Evolutionary conservation across 1,140 invertebrate genomes (phyloP), one percentile per base, ranked within the genome.

Genomic region (Gerris buenoi): DNA sequence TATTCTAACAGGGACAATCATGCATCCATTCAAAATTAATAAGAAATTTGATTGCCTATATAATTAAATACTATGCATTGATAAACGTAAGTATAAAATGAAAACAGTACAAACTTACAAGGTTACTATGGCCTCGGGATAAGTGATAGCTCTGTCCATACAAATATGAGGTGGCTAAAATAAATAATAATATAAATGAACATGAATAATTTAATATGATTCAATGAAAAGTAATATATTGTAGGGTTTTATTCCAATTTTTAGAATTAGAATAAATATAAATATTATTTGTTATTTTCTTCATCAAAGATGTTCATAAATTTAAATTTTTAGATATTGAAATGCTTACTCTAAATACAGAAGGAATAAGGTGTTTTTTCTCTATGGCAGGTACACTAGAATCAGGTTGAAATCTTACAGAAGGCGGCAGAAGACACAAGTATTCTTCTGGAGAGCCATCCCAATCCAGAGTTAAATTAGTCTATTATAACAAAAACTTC

Each of bases 401-500:
- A 71, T 82, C 75, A 22, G 84, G 83, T 25, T 75, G 75, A 80
- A 69, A 76, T 57, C 60, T 78, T 75, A 72, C 74, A 75, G 72
- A 80, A 57, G 81, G 27, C 1, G 66, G 66, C 2, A 27, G 79
- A 67, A 80, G 85, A 70, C 87, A 90, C 1, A 85, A 88, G 69
- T 89, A 83, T 70, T 84, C 82, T 59, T 80, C 73, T 26, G 83
- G 78, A 57, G 82, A 82, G n/a, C 80, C 75, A 77, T 88, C 79
- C 85, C 87, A 91, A 75, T 92, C 90, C 0, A 87, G 71, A 13
- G 78, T 77, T 27, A 92, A 76, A 70, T 87, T 84, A 15, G 77
- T 81, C 88, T 91, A 72, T 66, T n/a, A n/a, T n/a, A n/a, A n/a
- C n/a, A n/a, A n/a, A n/a, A n/a, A n/a, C n/a, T n/a, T n/a, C n/a